Conservation (phyloP, 2,888 invertebrate genomes). For the Venusia cambrica region DNA sequence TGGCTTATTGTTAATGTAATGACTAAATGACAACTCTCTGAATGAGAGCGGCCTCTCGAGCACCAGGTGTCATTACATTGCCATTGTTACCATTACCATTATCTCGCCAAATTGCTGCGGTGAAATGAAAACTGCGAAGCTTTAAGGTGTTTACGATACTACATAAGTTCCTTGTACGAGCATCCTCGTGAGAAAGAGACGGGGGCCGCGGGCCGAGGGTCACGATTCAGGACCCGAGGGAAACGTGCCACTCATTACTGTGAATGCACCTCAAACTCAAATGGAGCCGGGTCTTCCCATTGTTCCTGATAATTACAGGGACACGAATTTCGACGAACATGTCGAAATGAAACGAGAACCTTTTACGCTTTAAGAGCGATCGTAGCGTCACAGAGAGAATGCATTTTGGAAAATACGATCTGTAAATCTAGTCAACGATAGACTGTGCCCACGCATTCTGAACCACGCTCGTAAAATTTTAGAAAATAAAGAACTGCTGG, state of each 20-base stretch:
- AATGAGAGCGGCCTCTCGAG: slow-evolving; percentile 18
- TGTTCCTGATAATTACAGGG: slow-evolving; percentile 43
- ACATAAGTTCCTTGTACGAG: slow-evolving; percentile 35
- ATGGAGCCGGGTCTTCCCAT: slow-evolving; percentile 34
- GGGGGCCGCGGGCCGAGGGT: slow-evolving; percentile 37
- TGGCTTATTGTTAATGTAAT: slow-evolving; percentile 22
- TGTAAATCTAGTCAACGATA: slow-evolving; percentile 39
- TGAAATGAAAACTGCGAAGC: slow-evolving; percentile 38
- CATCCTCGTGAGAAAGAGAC: slow-evolving; percentile 47
- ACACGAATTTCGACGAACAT: slow-evolving; percentile 29
- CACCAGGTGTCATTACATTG: slow-evolving; percentile 33
- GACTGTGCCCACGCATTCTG: slow-evolving; percentile 39
- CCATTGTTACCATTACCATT: too few relatives aligned
- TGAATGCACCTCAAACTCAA: slow-evolving; percentile 37
- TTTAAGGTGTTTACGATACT: slow-evolving; percentile 38
- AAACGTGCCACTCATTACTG: slow-evolving; percentile 53
- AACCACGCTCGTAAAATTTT: slow-evolving; percentile 28
- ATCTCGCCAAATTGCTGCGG: slow-evolving; percentile 37
- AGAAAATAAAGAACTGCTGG: too few relatives aligned
- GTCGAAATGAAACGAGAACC: slow-evolving; percentile 23
- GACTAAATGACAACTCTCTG: slow-evolving; percentile 18
- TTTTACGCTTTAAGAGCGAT: slow-evolving; percentile 7
- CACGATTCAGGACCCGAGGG: slow-evolving; percentile 47
- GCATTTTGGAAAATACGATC: too few relatives aligned
- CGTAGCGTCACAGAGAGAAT: slow-evolving; percentile 27